These are phyloP conservation scores for Agrilus mali DNA, from an alignment of 2,888 invertebrate species.

Conservation along the genomic window DNA sequence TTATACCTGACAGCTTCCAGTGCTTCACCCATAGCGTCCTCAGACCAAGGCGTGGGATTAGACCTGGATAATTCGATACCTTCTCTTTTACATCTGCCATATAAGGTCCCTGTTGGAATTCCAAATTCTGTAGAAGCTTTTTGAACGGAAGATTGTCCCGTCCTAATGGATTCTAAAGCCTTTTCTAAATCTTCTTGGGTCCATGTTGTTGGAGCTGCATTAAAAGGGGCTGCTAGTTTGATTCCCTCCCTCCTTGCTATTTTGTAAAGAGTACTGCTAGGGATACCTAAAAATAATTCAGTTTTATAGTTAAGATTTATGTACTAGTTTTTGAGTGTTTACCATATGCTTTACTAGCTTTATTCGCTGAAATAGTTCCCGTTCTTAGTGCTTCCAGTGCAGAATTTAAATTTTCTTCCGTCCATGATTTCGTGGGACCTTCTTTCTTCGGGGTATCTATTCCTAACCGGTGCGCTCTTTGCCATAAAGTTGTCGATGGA, in stretches of 20 bases:
- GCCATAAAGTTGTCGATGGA: conserved; percentile 85
- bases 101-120: conserved; percentile 79
- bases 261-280: conserved; percentile 84
- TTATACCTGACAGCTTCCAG: conserved; percentile 72
- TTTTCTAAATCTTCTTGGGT: conserved; percentile 71
- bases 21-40: conserved; percentile 84
- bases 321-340: conserved; percentile 8
- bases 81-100: conserved; percentile 79
- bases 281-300: conserved; percentile 47
- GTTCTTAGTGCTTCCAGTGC: conserved; percentile 73
- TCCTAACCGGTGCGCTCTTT: conserved; percentile 75
- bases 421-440: conserved; percentile 78
- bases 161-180: conserved; percentile 69
- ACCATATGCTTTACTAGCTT: conserved; percentile 83
- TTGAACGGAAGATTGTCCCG: conserved; percentile 72
- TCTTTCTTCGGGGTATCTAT: conserved; percentile 89
- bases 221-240: conserved; percentile 77
- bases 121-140: conserved; percentile 77
- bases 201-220: conserved; percentile 83
- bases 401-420: conserved; percentile 68
- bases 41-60: conserved; percentile 90
- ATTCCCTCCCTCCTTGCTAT: conserved; percentile 84
- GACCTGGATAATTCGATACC: conserved; percentile 80
- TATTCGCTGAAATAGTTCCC: conserved; percentile 79
- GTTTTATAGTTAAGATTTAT: not conserved